A percentile compares a stretch with the other conserved stretches of the same genome.
These are phyloP conservation scores for Harmothoe impar DNA, from an alignment of 2,888 invertebrate species.

Conservation along the genomic window DNA sequence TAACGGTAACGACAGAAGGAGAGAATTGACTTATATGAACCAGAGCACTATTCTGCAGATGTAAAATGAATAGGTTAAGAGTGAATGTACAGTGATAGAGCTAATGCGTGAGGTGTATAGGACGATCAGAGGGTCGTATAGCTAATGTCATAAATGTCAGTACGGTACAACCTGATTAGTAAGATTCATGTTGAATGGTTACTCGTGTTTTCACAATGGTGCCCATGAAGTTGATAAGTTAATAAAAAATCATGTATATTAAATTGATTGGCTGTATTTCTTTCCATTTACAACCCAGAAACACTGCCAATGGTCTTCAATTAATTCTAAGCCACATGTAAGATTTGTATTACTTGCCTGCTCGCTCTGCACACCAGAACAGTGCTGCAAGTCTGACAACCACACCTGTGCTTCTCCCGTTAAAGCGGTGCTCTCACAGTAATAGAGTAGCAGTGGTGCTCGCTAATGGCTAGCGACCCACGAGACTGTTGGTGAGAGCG, in stretches of 20 bases:
- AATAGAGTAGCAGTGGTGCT: too few relatives aligned
- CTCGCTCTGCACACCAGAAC: too few relatives aligned
- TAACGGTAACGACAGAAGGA: neutral
- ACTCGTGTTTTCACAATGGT: neutral
- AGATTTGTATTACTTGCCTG: too few relatives aligned
- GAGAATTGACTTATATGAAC: constrained; percentile 11
- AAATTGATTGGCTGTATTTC: neutral
- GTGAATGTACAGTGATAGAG: too few relatives aligned
- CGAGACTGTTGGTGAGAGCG: too few relatives aligned
- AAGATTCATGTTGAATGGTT: neutral
- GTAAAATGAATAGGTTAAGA: constrained; percentile 5
- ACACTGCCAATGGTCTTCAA: constrained; percentile 1
- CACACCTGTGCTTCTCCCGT: too few relatives aligned
- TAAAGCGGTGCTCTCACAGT: too few relatives aligned
- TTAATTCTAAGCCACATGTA: too few relatives aligned
- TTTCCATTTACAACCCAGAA: neutral
- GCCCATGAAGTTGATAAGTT: neutral
- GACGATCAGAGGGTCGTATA: too few relatives aligned
- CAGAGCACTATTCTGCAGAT: neutral
- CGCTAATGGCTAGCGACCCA: too few relatives aligned
- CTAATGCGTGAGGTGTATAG: neutral
- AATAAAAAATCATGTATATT: neutral
- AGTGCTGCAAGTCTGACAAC: too few relatives aligned
- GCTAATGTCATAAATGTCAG: too few relatives aligned
- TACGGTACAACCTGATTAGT: constrained; percentile 19